These are phyloP conservation scores for Phylloscopus collybita DNA, from an alignment of 2,797 vertebrate genomes.

Conservation along the genomic window DNA sequence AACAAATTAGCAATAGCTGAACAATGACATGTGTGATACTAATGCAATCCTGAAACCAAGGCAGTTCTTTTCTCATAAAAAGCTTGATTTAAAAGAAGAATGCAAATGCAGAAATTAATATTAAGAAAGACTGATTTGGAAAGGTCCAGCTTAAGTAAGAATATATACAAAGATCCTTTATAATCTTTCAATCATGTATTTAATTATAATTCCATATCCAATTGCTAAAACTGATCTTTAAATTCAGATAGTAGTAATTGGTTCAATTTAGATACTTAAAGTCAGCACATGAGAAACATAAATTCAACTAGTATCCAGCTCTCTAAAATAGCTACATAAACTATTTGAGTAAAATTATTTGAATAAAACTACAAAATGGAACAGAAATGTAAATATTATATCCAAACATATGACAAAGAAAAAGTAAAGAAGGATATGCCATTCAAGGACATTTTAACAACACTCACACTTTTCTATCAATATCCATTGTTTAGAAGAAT, in stretches of 20 bases:
- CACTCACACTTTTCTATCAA: not conserved
- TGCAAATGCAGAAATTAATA: not conserved
- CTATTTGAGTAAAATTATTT: not conserved
- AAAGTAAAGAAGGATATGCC: not conserved
- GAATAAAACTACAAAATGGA: not conserved
- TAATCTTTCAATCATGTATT: not conserved
- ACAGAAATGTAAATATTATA: not conserved
- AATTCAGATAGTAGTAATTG: not conserved
- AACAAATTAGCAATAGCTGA: not conserved
- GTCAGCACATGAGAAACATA: not conserved
- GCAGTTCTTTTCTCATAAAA: not conserved
- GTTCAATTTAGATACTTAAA: not conserved
- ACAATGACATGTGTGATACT: not conserved
- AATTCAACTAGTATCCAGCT: not conserved
- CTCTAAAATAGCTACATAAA: not conserved
- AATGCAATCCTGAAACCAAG: not conserved
- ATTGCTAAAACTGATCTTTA: not conserved
- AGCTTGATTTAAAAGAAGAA: not conserved
- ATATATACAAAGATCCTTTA: not conserved
- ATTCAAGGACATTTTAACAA: constrained; percentile 3
- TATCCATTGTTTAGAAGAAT: not conserved
- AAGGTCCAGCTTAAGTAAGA: not conserved
- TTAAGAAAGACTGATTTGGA: not conserved
- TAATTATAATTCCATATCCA: not conserved
- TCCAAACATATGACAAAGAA: not conserved